Conservation (phyloP, 2,888 invertebrate species). For the Pardosa pseudoannulata region DNA sequence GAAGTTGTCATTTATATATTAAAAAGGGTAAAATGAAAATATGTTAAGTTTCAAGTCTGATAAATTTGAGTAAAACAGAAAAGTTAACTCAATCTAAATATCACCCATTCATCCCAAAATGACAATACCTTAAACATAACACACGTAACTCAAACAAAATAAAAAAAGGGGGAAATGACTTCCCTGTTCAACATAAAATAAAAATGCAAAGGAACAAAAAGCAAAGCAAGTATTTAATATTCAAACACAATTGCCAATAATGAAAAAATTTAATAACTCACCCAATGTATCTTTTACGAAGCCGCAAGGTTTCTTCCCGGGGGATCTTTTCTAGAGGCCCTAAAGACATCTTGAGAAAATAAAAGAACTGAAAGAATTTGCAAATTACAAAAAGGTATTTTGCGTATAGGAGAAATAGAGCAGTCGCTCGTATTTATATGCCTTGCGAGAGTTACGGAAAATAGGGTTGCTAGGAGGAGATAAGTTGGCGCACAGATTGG, state of each 20-base stretch:
- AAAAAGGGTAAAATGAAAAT: too few relatives aligned
- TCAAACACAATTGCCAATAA: slow-evolving; percentile 40
- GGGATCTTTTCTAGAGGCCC: slow-evolving; percentile 83
- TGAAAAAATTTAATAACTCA: slow-evolving; percentile 80
- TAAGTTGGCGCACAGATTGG: not conserved
- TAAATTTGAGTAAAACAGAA: too few relatives aligned
- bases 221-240: too few relatives aligned
- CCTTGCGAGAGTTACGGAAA: not conserved
- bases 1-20: too few relatives aligned
- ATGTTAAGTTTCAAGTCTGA: too few relatives aligned
- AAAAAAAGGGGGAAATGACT: too few relatives aligned
- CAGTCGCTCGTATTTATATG: not conserved
- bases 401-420: not conserved
- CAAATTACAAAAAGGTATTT: not conserved
- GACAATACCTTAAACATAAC: too few relatives aligned
- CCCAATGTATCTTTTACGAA: slow-evolving; percentile 90
- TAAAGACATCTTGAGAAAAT: slow-evolving; percentile 35
- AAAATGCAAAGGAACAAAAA: too few relatives aligned
- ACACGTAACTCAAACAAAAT: too few relatives aligned
- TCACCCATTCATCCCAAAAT: too few relatives aligned
- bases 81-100: too few relatives aligned
- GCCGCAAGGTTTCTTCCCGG: slow-evolving; percentile 87
- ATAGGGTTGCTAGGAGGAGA: slow-evolving; percentile 4
- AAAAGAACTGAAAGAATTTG: slow-evolving; percentile 1
- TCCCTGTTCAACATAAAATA: too few relatives aligned